Evolutionary conservation across 2,888 invertebrate genomes (phyloP), one percentile per base, ranked within the genome.

Genomic region (Spialia ferax): DNA sequence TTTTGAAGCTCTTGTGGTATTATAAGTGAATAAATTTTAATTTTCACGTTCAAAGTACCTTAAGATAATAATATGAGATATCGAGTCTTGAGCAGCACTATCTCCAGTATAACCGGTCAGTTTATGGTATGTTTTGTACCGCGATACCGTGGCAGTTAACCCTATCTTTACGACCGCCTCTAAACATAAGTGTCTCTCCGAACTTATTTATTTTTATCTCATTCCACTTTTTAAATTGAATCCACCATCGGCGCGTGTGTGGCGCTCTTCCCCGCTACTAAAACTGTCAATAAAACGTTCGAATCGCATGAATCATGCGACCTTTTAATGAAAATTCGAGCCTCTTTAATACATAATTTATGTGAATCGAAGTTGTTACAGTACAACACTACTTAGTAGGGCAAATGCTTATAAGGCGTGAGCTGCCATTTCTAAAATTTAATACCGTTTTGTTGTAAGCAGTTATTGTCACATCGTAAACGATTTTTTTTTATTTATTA

Each of bases 201-300:
- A 88, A 88, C 90, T 92, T 93, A 92, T 93, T 93, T 93, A 92
- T 93, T 91, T 91, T 93, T 91, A 90, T 92, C 91, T 91, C 91
- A 91, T 92, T 92, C 87, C 87, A 87, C 86, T 89, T 91, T 92
- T 93, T 91, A 92, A 93, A 93, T 92, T 93, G 92, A 92, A 91
- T 89, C 87, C 88, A 81, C 79, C 84, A 80, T 85, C 88, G 91
- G 91, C 88, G 84, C 87, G 92, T 91, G 92, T 91, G 92, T 91
- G 91, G 92, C 84, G 84, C 86, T 84, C 79, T 80, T 78, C 80
- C 80, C 73, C 82, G 81, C 82, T 83, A 86, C 87, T 91, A 88
- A 91, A 91, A 85, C 90, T 91, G 91, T 91, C 92, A 90, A 91
- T 92, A 91, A 91, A 91, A 86, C 79, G 79, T 78, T 82, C 81